These are phyloP conservation scores for Atta colombica DNA, from an alignment of 1,140 invertebrate species.

Conservation along the genomic window DNA sequence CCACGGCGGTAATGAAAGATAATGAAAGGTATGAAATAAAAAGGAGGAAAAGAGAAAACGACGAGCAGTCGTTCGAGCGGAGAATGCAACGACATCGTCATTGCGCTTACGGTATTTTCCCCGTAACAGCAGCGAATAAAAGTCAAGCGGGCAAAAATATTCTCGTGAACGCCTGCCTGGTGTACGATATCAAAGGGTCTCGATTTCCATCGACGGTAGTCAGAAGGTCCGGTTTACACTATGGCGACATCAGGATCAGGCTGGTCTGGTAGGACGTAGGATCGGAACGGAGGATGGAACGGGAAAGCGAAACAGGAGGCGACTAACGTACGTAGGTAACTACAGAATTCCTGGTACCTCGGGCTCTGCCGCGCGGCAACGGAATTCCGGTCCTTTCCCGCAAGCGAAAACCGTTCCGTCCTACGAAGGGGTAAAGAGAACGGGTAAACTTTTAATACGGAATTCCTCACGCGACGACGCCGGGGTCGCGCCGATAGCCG, in stretches of 20 bases:
- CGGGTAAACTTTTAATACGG: slow-evolving; percentile 77
- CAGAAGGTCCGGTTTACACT: slow-evolving; percentile 58
- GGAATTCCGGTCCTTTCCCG: slow-evolving; percentile 73
- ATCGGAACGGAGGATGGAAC: not conserved
- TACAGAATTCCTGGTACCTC: slow-evolving; percentile 69
- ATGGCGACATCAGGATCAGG: slow-evolving; percentile 36
- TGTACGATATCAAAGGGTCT: slow-evolving; percentile 45
- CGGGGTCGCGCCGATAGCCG: slow-evolving; percentile 57
- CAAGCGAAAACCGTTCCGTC: slow-evolving; percentile 24
- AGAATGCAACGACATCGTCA: slow-evolving; percentile 4
- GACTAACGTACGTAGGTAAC: slow-evolving; percentile 66
- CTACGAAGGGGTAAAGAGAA: not conserved
- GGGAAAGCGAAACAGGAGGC: slow-evolving; percentile 21
- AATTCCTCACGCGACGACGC: slow-evolving; percentile 74
- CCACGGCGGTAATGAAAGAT: not conserved
- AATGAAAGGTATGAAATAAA: slow-evolving; percentile 3
- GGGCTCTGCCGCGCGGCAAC: slow-evolving; percentile 49
- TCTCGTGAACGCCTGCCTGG: slow-evolving; percentile 8
- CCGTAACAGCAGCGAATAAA: slow-evolving; percentile 1
- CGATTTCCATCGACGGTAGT: slow-evolving; percentile 56
- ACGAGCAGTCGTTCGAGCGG: not conserved
- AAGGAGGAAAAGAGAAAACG: not conserved
- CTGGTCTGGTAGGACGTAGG: not conserved
- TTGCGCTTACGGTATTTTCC: slow-evolving; percentile 28
- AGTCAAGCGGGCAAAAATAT: slow-evolving; percentile 48